Base-by-base conservation (phyloP, 2,888 invertebrate species). In the Osedax fenrisi region DNA sequence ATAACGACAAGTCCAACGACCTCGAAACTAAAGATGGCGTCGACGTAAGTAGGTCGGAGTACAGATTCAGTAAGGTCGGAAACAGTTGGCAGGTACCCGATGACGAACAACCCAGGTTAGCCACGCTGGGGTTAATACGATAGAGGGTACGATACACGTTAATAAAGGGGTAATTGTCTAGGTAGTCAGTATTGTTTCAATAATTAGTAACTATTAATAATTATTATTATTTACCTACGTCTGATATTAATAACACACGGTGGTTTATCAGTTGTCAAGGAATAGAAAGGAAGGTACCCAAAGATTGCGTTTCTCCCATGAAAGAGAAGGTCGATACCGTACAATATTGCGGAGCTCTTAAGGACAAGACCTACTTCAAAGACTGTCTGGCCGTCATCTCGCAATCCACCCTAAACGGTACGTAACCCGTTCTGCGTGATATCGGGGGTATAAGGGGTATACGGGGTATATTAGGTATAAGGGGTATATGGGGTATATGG, bases 11-110 rank as follows among this genome's bases (percentile, higher is more conserved):
- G 21, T 17, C 10, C 17, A 59, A 74, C 26, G 74, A 74, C 25
- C 23, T 70, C 1, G 17, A 3, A 3, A 24, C 68, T 13, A 56
- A 27, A 21, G 23, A 70, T 21, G 74, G 74, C 13, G 59, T 26
- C 1, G 74, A 74, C 21, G 41, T 70, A 26, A 74, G 25, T 25
- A 25, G 22, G 25, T 21, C 21, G 3, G 24, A 23, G 5, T 25
- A 56, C 25, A 41, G 59, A 21, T 26, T 41, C n/a, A 27, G 23
- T 21, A 21, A 26, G n/a, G 68, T 72, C 24, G 72, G 72, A 22
- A 72, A 72, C 64, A 72, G 72, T 21, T 72, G 27, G 56, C 59
- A 72, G 24, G 72, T 72, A 10, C 59, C 72, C 2, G 72, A 72
- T 26, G 23, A 27, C 10, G 72, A 41, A 25, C 25, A 26, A 27